A percentile compares a stretch with the other conserved stretches of the same genome.
These are phyloP conservation scores for Actenoides lindsayi DNA, from an alignment of 2,113 vertebrate species.

Conservation along the genomic window DNA sequence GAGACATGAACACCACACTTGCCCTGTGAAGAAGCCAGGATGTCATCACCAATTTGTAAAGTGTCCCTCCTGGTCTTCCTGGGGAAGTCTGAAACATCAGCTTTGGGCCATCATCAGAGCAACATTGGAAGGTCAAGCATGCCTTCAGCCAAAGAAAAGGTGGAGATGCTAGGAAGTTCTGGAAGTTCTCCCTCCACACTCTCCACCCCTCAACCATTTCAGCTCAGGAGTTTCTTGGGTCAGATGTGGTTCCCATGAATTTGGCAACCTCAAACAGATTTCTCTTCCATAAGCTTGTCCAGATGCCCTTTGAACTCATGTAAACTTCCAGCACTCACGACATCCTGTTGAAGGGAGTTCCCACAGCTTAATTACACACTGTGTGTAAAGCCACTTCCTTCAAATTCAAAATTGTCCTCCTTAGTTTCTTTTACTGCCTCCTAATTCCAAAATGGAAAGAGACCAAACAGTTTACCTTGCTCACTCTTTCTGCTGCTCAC, in stretches of 20 bases:
- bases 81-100: neutral
- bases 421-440: neutral
- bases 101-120: neutral
- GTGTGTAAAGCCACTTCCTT: conserved; percentile 61
- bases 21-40: neutral
- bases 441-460: neutral
- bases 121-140: neutral
- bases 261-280: conserved; percentile 17
- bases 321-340: conserved; percentile 21
- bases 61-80: neutral
- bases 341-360: conserved; percentile 51
- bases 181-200: neutral
- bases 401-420: conserved; percentile 1
- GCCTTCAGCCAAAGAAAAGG: neutral
- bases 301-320: conserved; percentile 8
- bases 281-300: conserved; percentile 25
- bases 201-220: neutral
- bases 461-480: neutral
- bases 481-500: neutral
- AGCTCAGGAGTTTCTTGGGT: neutral
- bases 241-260: neutral
- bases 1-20: neutral
- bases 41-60: neutral
- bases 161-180: neutral
- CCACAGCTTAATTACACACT: conserved; percentile 55